A percentile compares a stretch with the other conserved stretches of the same genome.
Evolutionary conservation across 2,113 vertebrate species (phyloP).

Genomic region (Notiomystis cincta): DNA sequence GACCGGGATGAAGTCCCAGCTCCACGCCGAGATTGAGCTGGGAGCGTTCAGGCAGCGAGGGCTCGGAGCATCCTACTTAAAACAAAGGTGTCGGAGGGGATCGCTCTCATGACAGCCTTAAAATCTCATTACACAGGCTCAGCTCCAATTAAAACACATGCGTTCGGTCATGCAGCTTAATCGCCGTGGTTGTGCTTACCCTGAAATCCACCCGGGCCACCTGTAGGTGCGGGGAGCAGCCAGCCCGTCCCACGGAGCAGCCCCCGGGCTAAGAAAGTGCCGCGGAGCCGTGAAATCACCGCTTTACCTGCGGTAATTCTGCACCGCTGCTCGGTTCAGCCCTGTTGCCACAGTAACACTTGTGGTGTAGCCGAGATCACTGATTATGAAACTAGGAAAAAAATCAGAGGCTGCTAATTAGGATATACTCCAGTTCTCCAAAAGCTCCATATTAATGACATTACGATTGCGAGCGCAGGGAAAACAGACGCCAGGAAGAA

Average conservation of each 20-base stretch:
- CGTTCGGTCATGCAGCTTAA: conserved; percentile 24
- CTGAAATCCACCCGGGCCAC: conserved; percentile 12
- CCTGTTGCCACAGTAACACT: conserved; percentile 67
- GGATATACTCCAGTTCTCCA: conserved; percentile 5
- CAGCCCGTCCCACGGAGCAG: conserved; percentile 32
- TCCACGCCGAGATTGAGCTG: fast-evolving
- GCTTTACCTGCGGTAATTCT: conserved; percentile 14
- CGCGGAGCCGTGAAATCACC: background rate
- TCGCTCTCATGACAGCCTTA: background rate
- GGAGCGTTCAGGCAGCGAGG: fast-evolving
- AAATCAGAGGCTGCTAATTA: conserved; percentile 50
- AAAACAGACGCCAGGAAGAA: background rate
- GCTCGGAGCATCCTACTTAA: background rate
- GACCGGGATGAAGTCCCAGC: background rate
- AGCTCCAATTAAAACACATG: background rate
- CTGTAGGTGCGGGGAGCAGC: background rate
- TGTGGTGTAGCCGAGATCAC: conserved; percentile 38
- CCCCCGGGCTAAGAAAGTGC: background rate
- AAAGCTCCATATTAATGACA: conserved; percentile 23
- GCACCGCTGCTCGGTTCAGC: conserved; percentile 17
- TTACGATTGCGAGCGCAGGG: background rate
- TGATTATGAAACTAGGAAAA: conserved; percentile 49
- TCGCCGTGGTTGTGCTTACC: conserved; percentile 17
- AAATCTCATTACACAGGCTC: background rate
- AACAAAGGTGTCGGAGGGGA: conserved; percentile 32